A percentile compares a stretch with the other conserved stretches of the same genome.
Conservation (phyloP, 1,140 invertebrate species). For the Choristoneura fumiferana region DNA sequence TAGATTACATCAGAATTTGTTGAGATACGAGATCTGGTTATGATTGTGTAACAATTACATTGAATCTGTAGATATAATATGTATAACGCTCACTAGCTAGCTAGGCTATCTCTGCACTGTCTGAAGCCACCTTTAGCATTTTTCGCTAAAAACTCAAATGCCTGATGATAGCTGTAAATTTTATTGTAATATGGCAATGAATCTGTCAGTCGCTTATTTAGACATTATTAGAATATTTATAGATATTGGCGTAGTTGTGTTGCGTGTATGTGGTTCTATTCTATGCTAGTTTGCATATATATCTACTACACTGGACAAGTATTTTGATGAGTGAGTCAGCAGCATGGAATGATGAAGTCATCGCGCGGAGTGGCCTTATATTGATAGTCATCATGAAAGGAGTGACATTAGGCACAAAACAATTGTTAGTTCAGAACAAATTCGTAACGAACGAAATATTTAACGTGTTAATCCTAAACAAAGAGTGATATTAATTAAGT, state of each 20-base stretch:
- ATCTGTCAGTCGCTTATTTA: too few species aligned
- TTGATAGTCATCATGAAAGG: constrained; percentile 1
- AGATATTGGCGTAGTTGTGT: too few species aligned
- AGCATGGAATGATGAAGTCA: not conserved
- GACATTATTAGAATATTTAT: too few species aligned
- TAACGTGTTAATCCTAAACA: constrained; percentile 3
- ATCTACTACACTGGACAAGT: constrained; percentile 5
- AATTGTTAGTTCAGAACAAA: constrained; percentile 1
- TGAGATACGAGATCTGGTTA: constrained; percentile 1
- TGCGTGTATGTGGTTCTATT: too few species aligned
- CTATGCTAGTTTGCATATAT: too few species aligned
- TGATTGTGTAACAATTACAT: not conserved
- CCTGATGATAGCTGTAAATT: too few species aligned
- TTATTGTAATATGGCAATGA: too few species aligned
- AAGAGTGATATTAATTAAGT: constrained; percentile 14
- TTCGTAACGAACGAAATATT: not conserved
- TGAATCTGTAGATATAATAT: too few species aligned
- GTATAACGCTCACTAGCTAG: too few species aligned
- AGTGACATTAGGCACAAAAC: not conserved
- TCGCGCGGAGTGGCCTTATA: constrained; percentile 2
- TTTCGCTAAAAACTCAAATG: too few species aligned
- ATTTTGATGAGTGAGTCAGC: constrained; percentile 11
- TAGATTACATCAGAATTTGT: not conserved
- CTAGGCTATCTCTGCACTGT: too few species aligned
- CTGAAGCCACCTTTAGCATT: too few species aligned